Base-by-base conservation (phyloP, 1,140 invertebrate genomes). In the Cotesia vestalis region DNA sequence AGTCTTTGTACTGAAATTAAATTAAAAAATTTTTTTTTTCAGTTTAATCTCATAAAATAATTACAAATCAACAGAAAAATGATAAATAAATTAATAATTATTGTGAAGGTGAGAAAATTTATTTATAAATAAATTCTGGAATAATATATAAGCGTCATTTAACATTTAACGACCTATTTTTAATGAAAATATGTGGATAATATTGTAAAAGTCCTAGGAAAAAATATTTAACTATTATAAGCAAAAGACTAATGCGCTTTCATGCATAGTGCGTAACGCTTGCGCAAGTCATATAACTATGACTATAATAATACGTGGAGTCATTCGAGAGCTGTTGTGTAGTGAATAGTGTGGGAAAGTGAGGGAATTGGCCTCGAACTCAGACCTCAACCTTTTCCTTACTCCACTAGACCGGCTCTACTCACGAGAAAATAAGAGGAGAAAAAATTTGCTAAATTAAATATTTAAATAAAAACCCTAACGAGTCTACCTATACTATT, bases 341-440 rank as follows among this genome's bases (percentile, higher is more conserved):
- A 46, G 40, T 46, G 40, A 17, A 52, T 72, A 79, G 78, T 82
- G 80, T 80, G 79, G 76, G 79, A 82, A 81, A 81, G 79, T 78
- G 79, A 79, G 79, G 76, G 78, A 78, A 76, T 57, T 36, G 79
- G 78, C 79, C 80, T 82, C 81, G 78, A 81, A 81, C 79, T 77
- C 76, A 78, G 80, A 79, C 81, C 81, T 81, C 77, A 80, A 79
- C 81, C 80, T 79, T 81, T 78, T 78, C 75, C 63, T 74, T 46
- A 46, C 40, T 46, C 40, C 5, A 59, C 27, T 27, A 27, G 27
- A 27, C 27, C 27, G 27, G 27, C 27, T 27, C 1, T 27, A 4
- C 67, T 55, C 61, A 17, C 40, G 4, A 27, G n/a, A 36, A 34
- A 61, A n/a, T 3, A n/a, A 14, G 27, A 40, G 34, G 12, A 55